Evolutionary conservation across 2,888 invertebrate genomes (phyloP).

Genomic region (Buathra laborator): DNA sequence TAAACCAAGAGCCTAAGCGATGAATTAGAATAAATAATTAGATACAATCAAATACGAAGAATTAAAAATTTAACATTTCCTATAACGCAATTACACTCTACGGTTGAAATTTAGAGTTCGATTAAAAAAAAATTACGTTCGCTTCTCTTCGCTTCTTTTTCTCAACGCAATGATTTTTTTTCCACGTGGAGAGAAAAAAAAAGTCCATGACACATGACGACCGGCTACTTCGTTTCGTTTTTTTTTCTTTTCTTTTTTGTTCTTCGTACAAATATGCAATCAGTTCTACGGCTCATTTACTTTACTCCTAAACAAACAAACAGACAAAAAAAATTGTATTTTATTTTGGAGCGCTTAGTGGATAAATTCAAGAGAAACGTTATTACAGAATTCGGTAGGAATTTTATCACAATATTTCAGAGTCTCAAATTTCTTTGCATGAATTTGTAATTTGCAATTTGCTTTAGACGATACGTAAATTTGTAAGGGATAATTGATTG

Average conservation of each 20-base stretch:
- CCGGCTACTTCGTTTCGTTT: conserved; percentile 69
- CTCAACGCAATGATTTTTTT: conserved; percentile 27
- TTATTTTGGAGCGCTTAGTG: conserved; percentile 45
- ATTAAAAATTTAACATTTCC: conserved; percentile 70
- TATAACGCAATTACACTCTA: conserved; percentile 44
- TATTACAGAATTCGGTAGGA: neutral
- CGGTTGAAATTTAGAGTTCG: conserved; percentile 6
- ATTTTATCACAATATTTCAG: conserved; percentile 32
- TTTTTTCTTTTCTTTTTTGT: conserved; percentile 52
- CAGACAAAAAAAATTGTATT: conserved; percentile 70
- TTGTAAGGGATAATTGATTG: neutral
- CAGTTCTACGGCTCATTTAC: conserved; percentile 75
- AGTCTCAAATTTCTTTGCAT: neutral
- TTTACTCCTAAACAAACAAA: conserved; percentile 79
- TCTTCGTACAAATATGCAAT: conserved; percentile 78
- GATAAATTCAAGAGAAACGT: neutral
- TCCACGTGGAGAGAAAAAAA: conserved; percentile 25
- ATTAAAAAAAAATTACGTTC: conserved; percentile 8
- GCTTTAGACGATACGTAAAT: neutral
- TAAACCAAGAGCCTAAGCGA: conserved; percentile 74
- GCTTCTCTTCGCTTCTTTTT: conserved; percentile 10
- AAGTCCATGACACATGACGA: conserved; percentile 39
- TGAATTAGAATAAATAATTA: conserved; percentile 77
- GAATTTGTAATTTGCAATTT: neutral
- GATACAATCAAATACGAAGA: conserved; percentile 75